Conservation (phyloP, 2,888 invertebrate genomes). For the Quadroppia sp. region DNA sequence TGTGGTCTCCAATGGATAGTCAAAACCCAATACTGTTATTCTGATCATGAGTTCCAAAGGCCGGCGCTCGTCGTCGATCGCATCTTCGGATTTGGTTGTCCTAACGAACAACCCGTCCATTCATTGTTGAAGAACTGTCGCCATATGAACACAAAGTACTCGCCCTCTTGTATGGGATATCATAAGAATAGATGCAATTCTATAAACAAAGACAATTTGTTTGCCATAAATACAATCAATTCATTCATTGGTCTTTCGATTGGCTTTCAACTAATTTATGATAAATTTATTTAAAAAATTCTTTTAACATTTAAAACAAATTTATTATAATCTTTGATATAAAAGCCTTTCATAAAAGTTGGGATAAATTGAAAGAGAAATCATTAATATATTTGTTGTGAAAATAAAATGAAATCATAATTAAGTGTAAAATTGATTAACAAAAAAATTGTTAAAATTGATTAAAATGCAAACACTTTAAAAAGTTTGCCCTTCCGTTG, state of each 20-base stretch:
- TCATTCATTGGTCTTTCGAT: background rate
- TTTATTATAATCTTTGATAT: too few relatives aligned
- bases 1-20: slow-evolving; percentile 22
- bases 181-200: background rate
- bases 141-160: background rate
- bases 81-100: background rate
- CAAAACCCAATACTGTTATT: slow-evolving; percentile 8
- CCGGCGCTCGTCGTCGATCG: background rate
- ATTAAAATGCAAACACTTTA: too few relatives aligned
- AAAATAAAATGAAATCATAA: too few relatives aligned
- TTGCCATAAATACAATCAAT: background rate
- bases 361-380: too few relatives aligned
- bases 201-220: background rate
- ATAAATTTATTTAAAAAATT: background rate
- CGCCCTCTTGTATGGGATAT: background rate
- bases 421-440: too few relatives aligned
- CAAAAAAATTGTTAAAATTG: too few relatives aligned
- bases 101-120: background rate
- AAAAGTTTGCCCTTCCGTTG: too few relatives aligned
- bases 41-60: too few relatives aligned
- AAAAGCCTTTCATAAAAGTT: too few relatives aligned
- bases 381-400: too few relatives aligned
- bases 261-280: slow-evolving; percentile 2
- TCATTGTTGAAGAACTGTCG: background rate
- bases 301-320: background rate